Percentiles rank a stretch among this genome's conserved stretches.
phyloP scores from a whole-genome alignment of 2,888 invertebrate species.

The Drosophila antonietae region DNA sequence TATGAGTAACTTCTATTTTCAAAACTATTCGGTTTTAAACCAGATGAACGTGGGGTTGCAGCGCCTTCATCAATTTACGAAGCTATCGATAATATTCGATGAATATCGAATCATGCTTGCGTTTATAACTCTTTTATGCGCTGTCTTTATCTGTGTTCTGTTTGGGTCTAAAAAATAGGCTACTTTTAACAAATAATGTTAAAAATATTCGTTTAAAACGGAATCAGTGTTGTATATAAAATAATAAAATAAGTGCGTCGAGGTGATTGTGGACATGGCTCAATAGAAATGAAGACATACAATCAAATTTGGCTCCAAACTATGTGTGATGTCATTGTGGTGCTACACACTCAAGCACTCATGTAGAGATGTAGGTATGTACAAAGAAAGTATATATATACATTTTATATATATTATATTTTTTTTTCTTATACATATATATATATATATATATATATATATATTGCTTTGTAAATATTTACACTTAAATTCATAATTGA shows the following conservation, averaged over 20 bases:
- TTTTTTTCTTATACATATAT: neutral
- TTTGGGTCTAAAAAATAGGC: constrained; percentile 44
- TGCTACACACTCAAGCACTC: constrained; percentile 32
- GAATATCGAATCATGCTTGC: constrained; percentile 33
- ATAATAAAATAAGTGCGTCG: constrained; percentile 20
- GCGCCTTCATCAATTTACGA: neutral
- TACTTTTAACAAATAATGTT: constrained; percentile 29
- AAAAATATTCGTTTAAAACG: constrained; percentile 16
- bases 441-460: too few species aligned
- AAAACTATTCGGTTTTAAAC: neutral
- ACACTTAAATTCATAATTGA: too few species aligned
- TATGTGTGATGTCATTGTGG: constrained; percentile 70
- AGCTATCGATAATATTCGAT: constrained; percentile 31
- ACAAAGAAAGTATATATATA: constrained; percentile 9
- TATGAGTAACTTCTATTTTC: neutral
- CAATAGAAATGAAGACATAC: constrained; percentile 15
- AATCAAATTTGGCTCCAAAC: constrained; percentile 27
- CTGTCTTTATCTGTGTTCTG: constrained; percentile 44
- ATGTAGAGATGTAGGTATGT: constrained; percentile 28
- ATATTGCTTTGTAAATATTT: neutral
- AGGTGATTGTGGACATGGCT: constrained; percentile 11
- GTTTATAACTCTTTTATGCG: constrained; percentile 29
- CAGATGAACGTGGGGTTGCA: neutral
- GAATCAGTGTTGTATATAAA: constrained; percentile 17
- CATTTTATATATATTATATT: neutral